phyloP scores from a whole-genome alignment of 2,113 vertebrate genomes.

The Gopherus flavomarginatus region DNA sequence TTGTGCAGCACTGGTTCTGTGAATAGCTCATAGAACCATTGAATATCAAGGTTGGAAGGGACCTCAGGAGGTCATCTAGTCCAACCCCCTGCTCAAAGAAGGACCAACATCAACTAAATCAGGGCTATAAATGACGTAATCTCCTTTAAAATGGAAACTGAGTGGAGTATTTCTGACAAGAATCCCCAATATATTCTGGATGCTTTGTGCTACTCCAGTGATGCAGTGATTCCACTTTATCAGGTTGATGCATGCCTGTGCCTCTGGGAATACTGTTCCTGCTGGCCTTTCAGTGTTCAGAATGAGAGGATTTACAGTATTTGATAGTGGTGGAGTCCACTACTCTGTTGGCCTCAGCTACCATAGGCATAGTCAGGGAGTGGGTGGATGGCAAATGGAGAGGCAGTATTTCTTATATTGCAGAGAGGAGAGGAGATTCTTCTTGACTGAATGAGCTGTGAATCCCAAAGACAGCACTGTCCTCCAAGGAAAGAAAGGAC shows the following conservation, averaged over 20 bases:
- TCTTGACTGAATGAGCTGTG: background rate
- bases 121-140: background rate
- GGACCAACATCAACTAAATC: too few relatives aligned
- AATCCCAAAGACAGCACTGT: background rate
- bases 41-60: too few relatives aligned
- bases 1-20: background rate
- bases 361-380: background rate
- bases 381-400: background rate
- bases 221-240: background rate
- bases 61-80: too few relatives aligned
- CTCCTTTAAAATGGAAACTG: background rate
- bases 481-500: background rate
- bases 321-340: background rate
- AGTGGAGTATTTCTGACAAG: background rate
- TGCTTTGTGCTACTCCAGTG: background rate
- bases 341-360: background rate
- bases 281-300: background rate
- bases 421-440: background rate
- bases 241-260: background rate
- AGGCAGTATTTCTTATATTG: background rate
- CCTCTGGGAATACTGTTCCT: background rate
- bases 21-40: background rate
- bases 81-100: too few relatives aligned
- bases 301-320: background rate
- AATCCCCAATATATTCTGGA: background rate